A percentile compares a stretch with the other conserved stretches of the same genome.
Evolutionary conservation across 1,140 invertebrate genomes (phyloP).

Genomic region (Ladona fulva): DNA sequence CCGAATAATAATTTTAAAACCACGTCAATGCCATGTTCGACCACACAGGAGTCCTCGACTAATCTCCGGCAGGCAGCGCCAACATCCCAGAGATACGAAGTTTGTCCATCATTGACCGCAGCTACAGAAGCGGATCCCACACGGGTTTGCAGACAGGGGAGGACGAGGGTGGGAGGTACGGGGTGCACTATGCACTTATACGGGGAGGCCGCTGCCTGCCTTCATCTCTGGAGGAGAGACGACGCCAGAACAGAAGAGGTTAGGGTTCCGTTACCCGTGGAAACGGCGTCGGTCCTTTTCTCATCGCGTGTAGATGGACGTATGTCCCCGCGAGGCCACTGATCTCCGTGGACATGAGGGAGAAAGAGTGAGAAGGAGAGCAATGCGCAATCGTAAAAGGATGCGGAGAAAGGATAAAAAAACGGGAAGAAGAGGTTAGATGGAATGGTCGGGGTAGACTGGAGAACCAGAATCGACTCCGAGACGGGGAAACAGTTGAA

Average conservation of each 20-base stretch:
- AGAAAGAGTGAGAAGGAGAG: not conserved
- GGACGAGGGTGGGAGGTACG: too few relatives aligned
- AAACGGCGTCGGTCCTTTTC: not conserved
- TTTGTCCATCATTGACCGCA: too few relatives aligned
- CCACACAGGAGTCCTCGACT: too few relatives aligned
- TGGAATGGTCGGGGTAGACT: not conserved
- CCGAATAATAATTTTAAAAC: too few relatives aligned
- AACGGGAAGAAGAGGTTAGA: not conserved
- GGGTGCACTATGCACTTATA: too few relatives aligned
- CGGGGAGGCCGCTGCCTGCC: not conserved
- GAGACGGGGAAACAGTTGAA: not conserved
- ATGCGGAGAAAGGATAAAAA: not conserved
- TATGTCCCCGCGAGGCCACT: not conserved
- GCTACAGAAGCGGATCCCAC: too few relatives aligned
- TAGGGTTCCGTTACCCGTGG: constrained; percentile 3
- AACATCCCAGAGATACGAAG: too few relatives aligned
- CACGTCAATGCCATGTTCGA: too few relatives aligned
- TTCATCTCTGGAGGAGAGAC: not conserved
- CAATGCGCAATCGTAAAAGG: not conserved
- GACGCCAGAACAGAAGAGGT: not conserved
- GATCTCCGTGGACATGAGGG: not conserved
- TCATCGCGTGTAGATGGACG: not conserved
- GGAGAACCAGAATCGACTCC: not conserved
- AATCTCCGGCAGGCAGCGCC: too few relatives aligned
- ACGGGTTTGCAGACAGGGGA: too few relatives aligned